Percentiles rank a stretch among this genome's conserved stretches.
Conservation (phyloP, 2,113 vertebrate genomes). For the Pandion haliaetus region DNA sequence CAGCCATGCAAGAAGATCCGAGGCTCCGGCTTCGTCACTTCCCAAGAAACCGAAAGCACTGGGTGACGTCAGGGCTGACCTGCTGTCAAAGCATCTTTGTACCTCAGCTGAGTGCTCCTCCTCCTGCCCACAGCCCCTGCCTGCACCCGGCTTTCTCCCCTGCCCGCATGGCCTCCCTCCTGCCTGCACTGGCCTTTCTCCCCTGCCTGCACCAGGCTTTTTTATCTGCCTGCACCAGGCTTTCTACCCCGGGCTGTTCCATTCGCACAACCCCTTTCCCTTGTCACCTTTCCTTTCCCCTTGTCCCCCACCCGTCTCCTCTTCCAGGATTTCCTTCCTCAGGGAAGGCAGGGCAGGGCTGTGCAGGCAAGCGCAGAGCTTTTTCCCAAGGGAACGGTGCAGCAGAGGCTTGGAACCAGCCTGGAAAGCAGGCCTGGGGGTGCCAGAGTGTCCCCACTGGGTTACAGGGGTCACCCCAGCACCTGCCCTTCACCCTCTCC, state of each 20-base stretch:
- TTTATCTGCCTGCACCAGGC: background rate
- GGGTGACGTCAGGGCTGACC: rapidly evolving
- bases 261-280: background rate
- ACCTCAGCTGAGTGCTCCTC: rapidly evolving
- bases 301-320: rapidly evolving
- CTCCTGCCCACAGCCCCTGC: background rate
- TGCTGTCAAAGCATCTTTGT: rapidly evolving
- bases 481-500: background rate
- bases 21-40: background rate
- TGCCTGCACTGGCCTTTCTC: no score
- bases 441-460: background rate
- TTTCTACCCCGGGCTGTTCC: background rate
- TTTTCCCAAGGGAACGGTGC: background rate
- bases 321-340: background rate
- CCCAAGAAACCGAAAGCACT: background rate
- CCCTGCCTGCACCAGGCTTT: background rate
- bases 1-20: no score
- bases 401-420: background rate
- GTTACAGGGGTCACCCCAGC: background rate
- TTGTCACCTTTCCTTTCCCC: background rate
- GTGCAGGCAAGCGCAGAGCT: background rate
- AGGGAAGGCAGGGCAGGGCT: background rate
- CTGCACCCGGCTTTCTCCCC: background rate
- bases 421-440: background rate
- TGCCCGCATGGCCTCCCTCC: background rate